Evolutionary conservation across 2,797 vertebrate species (phyloP).

Genomic region (Parambassis ranga): DNA sequence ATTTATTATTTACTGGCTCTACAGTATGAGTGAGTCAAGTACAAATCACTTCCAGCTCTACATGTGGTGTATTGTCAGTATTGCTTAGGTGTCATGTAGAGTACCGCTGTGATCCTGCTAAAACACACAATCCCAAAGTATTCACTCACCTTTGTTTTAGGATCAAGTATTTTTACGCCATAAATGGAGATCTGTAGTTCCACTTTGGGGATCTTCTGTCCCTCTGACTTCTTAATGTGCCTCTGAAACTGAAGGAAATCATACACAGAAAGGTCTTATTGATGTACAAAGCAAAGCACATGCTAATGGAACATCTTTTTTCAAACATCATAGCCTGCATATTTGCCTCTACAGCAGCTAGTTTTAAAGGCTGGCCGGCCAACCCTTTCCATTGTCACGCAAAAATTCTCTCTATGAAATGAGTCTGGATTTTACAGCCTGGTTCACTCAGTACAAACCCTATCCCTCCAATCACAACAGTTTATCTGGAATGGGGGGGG

Average conservation of each 20-base stretch:
- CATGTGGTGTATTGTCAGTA: neutral
- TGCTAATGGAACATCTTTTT: too few relatives aligned
- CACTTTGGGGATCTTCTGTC: slow-evolving; percentile 95
- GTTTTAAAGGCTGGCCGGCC: too few relatives aligned
- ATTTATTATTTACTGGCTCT: slow-evolving; percentile 3
- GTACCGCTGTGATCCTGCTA: too few relatives aligned
- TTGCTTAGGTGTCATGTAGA: neutral
- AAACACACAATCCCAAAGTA: too few relatives aligned
- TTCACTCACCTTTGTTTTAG: slow-evolving; percentile 91
- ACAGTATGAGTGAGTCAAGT: neutral
- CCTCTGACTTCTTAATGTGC: slow-evolving; percentile 98
- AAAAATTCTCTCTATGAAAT: too few relatives aligned
- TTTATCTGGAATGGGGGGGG: too few relatives aligned
- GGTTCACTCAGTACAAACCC: too few relatives aligned
- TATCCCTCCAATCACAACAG: too few relatives aligned
- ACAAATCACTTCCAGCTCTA: neutral
- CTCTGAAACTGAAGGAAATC: slow-evolving; percentile 87
- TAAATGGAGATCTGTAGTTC: slow-evolving; percentile 98
- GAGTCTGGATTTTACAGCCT: too few relatives aligned
- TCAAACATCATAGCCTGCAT: neutral
- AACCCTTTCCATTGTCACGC: too few relatives aligned
- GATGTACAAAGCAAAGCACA: neutral
- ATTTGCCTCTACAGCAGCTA: neutral
- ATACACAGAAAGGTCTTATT: neutral
- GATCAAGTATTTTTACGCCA: slow-evolving; percentile 96